A percentile compares a stretch with the other conserved stretches of the same genome.
phyloP scores from a whole-genome alignment of 2,797 vertebrate species.

The Melopsittacus undulatus region DNA sequence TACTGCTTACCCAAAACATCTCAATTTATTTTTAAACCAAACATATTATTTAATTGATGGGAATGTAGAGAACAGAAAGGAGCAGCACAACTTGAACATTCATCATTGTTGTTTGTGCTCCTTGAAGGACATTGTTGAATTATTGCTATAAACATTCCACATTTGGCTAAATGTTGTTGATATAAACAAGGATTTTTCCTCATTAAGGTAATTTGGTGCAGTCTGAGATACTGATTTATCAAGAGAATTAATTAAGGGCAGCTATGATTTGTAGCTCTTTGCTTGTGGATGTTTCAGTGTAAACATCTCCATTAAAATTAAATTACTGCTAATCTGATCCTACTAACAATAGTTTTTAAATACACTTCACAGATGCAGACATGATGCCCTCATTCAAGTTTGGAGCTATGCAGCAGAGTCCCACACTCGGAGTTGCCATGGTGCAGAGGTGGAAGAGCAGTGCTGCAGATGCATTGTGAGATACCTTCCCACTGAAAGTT shows the following conservation, averaged over 20 bases:
- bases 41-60: conserved; percentile 33
- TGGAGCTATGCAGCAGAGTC: neutral
- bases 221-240: conserved; percentile 55
- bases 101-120: conserved; percentile 63
- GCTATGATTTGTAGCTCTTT: conserved; percentile 41
- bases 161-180: conserved; percentile 61
- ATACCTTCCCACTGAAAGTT: neutral
- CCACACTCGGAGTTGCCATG: neutral
- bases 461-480: rapidly evolving
- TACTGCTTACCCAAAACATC: neutral
- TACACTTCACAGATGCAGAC: neutral
- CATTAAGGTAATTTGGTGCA: conserved; percentile 60
- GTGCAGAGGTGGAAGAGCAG: neutral
- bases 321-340: conserved; percentile 34
- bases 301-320: conserved; percentile 54
- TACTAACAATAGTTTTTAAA: neutral
- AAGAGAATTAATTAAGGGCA: conserved; percentile 59
- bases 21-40: conserved; percentile 30
- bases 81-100: conserved; percentile 48
- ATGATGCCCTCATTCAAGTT: neutral
- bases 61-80: conserved; percentile 35
- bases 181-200: conserved; percentile 68
- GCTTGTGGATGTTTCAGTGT: conserved; percentile 37
- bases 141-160: conserved; percentile 61
- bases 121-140: conserved; percentile 66